These are phyloP conservation scores for Oreotrochilus melanogaster DNA, from an alignment of 2,113 vertebrate genomes.

Conservation along the genomic window DNA sequence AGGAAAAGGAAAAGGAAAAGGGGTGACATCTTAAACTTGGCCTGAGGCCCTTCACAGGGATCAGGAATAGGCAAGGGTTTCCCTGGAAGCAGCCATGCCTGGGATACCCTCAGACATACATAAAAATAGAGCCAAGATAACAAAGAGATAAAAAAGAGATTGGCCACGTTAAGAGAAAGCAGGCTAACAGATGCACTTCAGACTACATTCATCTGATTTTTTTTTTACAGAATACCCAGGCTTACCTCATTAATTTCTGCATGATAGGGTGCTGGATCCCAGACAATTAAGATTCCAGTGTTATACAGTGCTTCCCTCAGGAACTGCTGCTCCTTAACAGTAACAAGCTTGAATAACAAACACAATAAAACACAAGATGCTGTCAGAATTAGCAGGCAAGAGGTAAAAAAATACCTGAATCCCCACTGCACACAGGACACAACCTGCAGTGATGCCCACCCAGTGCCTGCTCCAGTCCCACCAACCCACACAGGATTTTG, in stretches of 20 bases:
- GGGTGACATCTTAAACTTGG: background rate
- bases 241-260: conserved; percentile 80
- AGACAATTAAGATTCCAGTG: conserved; percentile 80
- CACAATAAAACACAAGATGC: background rate
- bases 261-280: conserved; percentile 84
- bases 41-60: background rate
- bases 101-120: background rate
- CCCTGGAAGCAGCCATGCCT: background rate
- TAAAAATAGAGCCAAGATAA: fast-evolving
- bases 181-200: background rate
- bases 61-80: background rate
- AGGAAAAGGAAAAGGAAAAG: background rate
- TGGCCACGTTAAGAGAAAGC: background rate
- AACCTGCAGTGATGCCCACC: background rate
- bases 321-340: conserved; percentile 71
- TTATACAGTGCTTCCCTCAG: conserved; percentile 75
- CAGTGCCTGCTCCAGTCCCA: fast-evolving
- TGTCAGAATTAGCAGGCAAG: background rate
- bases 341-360: conserved; percentile 75
- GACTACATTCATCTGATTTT: background rate
- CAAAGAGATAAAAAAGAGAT: background rate
- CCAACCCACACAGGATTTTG: background rate
- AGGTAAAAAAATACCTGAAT: background rate
- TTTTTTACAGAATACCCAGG: background rate
- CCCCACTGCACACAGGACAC: background rate